Conservation (phyloP, 1,140 invertebrate species). For the Macrosteles quadrilineatus region DNA sequence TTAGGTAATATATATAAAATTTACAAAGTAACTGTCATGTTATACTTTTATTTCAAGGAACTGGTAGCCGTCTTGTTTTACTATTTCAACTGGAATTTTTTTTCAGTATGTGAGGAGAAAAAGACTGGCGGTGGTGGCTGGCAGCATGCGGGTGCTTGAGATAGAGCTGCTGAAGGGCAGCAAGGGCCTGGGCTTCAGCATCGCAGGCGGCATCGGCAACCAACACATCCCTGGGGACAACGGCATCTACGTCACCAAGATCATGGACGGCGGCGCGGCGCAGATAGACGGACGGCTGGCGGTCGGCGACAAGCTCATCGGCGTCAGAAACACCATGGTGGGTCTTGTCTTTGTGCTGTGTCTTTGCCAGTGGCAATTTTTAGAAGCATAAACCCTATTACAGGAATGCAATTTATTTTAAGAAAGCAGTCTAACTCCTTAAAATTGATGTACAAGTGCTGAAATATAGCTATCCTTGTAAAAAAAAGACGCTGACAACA, state of each 20-base stretch:
- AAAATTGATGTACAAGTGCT: too few relatives aligned
- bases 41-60: too few relatives aligned
- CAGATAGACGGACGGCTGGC: slow-evolving; percentile 87
- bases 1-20: too few relatives aligned
- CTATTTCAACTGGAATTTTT: too few relatives aligned
- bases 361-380: too few relatives aligned
- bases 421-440: too few relatives aligned
- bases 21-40: too few relatives aligned
- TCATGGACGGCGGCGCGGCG: slow-evolving; percentile 96
- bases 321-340: slow-evolving; percentile 83
- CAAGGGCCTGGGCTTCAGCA: slow-evolving; percentile 94
- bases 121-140: slow-evolving; percentile 55
- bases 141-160: slow-evolving; percentile 69
- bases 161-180: slow-evolving; percentile 91
- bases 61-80: too few relatives aligned
- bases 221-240: slow-evolving; percentile 97
- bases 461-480: too few relatives aligned
- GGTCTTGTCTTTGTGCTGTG: slow-evolving; percentile 52
- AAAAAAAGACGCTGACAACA: too few relatives aligned
- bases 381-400: too few relatives aligned
- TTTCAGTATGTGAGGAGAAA: slow-evolving; percentile 61
- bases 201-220: slow-evolving; percentile 96
- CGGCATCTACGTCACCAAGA: slow-evolving; percentile 98
- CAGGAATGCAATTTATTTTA: too few relatives aligned
- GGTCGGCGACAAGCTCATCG: slow-evolving; percentile 93